Evolutionary conservation across 2,888 invertebrate species (phyloP).

Genomic region (Ceraclea dissimilis): DNA sequence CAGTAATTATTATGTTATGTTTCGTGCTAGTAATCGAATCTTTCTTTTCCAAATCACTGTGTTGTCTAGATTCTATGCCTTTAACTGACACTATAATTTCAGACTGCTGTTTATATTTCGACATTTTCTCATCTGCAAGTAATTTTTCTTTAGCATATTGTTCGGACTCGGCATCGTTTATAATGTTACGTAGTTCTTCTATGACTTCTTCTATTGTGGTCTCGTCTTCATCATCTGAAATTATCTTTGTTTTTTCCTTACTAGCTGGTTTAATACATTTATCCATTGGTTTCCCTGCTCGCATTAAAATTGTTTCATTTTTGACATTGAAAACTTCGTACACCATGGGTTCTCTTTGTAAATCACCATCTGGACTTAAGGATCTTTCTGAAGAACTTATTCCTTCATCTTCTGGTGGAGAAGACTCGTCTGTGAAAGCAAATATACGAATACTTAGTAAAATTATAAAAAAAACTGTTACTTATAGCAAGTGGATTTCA

Average conservation of each 20-base stretch:
- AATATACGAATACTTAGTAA: constrained; percentile 1
- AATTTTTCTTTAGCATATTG: constrained; percentile 44
- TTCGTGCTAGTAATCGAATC: constrained; percentile 49
- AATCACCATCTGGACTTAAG: constrained; percentile 62
- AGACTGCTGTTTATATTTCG: constrained; percentile 40
- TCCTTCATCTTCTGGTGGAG: constrained; percentile 81
- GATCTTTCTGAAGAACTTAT: constrained; percentile 81
- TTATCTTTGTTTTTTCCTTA: constrained; percentile 20
- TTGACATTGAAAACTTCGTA: constrained; percentile 55
- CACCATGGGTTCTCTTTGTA: constrained; percentile 51
- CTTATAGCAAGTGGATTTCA: not conserved
- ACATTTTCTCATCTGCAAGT: constrained; percentile 30
- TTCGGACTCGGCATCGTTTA: constrained; percentile 75
- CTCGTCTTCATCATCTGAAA: constrained; percentile 57
- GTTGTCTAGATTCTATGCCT: constrained; percentile 34
- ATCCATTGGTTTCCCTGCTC: constrained; percentile 34
- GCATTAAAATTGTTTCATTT: constrained; percentile 46
- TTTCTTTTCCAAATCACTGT: constrained; percentile 40
- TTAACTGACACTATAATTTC: constrained; percentile 40
- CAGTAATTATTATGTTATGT: constrained; percentile 45
- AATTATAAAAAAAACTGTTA: not conserved
- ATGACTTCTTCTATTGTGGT: constrained; percentile 84
- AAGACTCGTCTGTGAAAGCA: constrained; percentile 51
- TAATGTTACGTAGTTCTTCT: constrained; percentile 76
- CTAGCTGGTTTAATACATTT: constrained; percentile 33